Conservation (phyloP, 2,888 invertebrate genomes). For the Ophonus ardosiacus region DNA sequence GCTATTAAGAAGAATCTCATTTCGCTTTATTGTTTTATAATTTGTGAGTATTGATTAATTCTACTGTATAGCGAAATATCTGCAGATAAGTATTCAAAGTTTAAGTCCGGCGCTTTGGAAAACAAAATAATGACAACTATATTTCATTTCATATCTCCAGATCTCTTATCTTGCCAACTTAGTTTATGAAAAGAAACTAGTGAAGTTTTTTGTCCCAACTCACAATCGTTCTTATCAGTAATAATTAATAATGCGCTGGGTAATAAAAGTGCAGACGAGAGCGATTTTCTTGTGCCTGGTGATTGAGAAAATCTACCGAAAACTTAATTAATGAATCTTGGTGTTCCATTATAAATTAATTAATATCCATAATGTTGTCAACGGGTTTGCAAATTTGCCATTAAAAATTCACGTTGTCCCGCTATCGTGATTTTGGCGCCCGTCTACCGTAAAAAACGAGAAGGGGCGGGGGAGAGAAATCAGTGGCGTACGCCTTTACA, state of each 20-base stretch:
- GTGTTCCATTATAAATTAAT: constrained; percentile 62
- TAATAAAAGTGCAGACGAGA: constrained; percentile 47
- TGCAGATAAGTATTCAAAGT: too few relatives aligned
- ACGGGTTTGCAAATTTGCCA: constrained; percentile 53
- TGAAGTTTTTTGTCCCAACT: constrained; percentile 11
- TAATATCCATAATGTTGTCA: constrained; percentile 61
- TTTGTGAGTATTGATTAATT: too few relatives aligned
- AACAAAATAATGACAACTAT: neutral
- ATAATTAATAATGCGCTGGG: constrained; percentile 46
- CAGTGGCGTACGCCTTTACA: neutral
- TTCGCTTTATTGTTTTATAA: too few relatives aligned
- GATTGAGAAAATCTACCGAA: constrained; percentile 50
- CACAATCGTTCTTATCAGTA: constrained; percentile 27
- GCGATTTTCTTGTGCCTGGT: constrained; percentile 16
- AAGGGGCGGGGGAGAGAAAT: neutral
- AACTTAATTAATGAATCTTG: constrained; percentile 57
- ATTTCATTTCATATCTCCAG: constrained; percentile 17
- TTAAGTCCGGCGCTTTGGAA: neutral
- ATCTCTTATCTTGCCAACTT: constrained; percentile 28
- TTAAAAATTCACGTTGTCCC: constrained; percentile 53
- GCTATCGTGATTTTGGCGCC: constrained; percentile 50
- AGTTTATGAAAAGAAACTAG: constrained; percentile 30
- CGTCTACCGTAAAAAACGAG: constrained; percentile 17
- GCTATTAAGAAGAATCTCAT: too few relatives aligned
- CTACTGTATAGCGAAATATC: too few relatives aligned